phyloP scores from a whole-genome alignment of 1,140 invertebrate species.

The Macrosteles quadrilineatus region DNA sequence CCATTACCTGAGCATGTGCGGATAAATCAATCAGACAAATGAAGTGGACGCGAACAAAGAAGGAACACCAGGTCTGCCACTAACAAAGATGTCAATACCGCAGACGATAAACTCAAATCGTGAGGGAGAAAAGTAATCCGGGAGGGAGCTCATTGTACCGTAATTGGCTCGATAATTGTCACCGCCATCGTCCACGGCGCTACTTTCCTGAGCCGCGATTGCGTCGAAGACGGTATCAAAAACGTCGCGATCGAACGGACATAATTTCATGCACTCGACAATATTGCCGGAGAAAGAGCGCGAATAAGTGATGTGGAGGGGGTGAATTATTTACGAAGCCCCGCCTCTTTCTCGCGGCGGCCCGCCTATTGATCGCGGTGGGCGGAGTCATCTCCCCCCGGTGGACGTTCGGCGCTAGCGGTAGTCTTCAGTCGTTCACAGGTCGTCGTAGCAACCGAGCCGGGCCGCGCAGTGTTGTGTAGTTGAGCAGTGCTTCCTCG shows the following conservation, averaged over 20 bases:
- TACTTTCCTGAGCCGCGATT: conserved; percentile 27
- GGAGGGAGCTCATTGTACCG: conserved; percentile 18
- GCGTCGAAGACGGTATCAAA: conserved; percentile 23
- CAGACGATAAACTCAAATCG: conserved; percentile 14
- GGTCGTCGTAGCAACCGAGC: not conserved
- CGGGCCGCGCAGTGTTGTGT: conserved; percentile 8
- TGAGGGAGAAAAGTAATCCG: conserved; percentile 26
- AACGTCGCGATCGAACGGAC: conserved; percentile 12
- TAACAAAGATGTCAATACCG: conserved; percentile 35
- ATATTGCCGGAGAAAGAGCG: conserved; percentile 29
- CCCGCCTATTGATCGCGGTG: not conserved
- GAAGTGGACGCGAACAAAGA: not conserved
- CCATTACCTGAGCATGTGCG: not conserved
- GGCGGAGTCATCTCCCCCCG: not conserved
- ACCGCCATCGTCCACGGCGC: conserved; percentile 27
- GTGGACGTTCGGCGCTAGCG: not conserved
- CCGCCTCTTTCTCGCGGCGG: conserved; percentile 3
- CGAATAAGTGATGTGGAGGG: conserved; percentile 21
- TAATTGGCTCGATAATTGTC: conserved; percentile 31
- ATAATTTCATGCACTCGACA: conserved; percentile 29
- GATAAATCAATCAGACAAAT: conserved; percentile 21
- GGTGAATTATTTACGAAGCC: conserved; percentile 22
- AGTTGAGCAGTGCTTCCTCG: not conserved
- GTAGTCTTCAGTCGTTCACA: not conserved
- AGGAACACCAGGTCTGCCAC: not conserved